Evolutionary conservation across 2,888 invertebrate genomes (phyloP), one percentile per base, ranked within the genome.

Genomic region (Platycnemis pennipes): DNA sequence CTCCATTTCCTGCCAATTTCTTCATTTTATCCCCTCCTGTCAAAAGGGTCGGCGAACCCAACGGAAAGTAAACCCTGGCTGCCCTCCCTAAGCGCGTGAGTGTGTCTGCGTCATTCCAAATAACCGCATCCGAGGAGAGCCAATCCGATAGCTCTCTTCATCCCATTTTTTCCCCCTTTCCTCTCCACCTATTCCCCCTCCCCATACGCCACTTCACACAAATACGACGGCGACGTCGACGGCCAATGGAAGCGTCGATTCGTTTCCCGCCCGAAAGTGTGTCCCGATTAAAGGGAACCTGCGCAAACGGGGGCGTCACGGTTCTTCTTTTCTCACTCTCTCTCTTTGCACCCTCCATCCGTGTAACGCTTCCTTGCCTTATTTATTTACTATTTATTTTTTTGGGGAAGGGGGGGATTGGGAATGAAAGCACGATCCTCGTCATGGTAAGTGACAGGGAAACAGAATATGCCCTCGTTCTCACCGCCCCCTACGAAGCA

Each of bases 1-100:
- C 56, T 16, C 37, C 77, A 77, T 77, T 77, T 77, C 77, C 77
- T 37, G 37, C 2, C 77, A 37, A 37, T 77, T 26, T 37, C 37
- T 13, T 77, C 13, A 77, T 77, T 37, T 77, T 26, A 22, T 37
- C 77, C 13, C 26, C 44, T 63, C 31, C 26, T 63, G 56, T 56
- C 37, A 13, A 31, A 31, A 89, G 56, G 89, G 89, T 89, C 89
- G 56, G 42, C 89, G 56, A 63, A 89, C 42, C 26, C 56, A 26
- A n/a, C 22, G 56, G 56, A 42, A 56, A 44, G 91, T 44, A 69
- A 69, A 91, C 26, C 44, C n/a, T 2, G 19, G 19, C 56, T 4
- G 16, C 22, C 37, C 77, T 77, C 13, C 37, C 31, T 77, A 16
- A 77, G 37, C 13, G 22, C 31, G 13, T 77, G 37, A 77, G 26